Evolutionary conservation across 2,888 invertebrate genomes (phyloP), one percentile per base, ranked within the genome.

Genomic region (Amphiduros pacificus): DNA sequence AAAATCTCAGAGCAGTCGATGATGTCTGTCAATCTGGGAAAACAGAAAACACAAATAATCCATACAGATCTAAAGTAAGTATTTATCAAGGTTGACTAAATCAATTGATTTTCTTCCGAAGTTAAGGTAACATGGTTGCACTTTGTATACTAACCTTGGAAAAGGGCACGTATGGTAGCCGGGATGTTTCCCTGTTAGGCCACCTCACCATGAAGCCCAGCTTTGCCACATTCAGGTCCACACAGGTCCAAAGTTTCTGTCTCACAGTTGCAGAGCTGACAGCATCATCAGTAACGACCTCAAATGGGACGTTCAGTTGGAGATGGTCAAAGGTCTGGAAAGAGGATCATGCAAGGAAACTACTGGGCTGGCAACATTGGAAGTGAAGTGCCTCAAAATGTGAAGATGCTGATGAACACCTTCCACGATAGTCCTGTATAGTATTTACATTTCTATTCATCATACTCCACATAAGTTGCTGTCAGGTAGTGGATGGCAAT

Each of bases 1-100:
- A 44, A 44, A 3, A 56, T 6, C 24, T 56, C 56, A 27, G 29
- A 56, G n/a, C 56, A 56, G 27, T 56, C 56, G 22, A 56, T 56
- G 3, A 56, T 56, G 32, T 24, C 31, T 20, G 54, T 54, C 2
- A 54, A 24, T 31, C 32, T 20, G 2, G n/a, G n/a, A n/a, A n/a
- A n/a, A n/a, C n/a, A n/a, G n/a, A n/a, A n/a, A n/a, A n/a, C n/a
- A n/a, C n/a, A n/a, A n/a, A n/a, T n/a, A n/a, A n/a, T n/a, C n/a
- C n/a, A n/a, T n/a, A n/a, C n/a, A n/a, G n/a, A n/a, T n/a, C n/a
- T n/a, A n/a, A n/a, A n/a, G n/a, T n/a, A n/a, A n/a, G n/a, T n/a
- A n/a, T n/a, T n/a, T n/a, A n/a, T n/a, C n/a, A n/a, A n/a, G n/a
- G n/a, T n/a, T n/a, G n/a, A n/a, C n/a, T n/a, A n/a, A n/a, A n/a